Conservation (phyloP, 2,113 vertebrate genomes). For the Oreamnos americanus region DNA sequence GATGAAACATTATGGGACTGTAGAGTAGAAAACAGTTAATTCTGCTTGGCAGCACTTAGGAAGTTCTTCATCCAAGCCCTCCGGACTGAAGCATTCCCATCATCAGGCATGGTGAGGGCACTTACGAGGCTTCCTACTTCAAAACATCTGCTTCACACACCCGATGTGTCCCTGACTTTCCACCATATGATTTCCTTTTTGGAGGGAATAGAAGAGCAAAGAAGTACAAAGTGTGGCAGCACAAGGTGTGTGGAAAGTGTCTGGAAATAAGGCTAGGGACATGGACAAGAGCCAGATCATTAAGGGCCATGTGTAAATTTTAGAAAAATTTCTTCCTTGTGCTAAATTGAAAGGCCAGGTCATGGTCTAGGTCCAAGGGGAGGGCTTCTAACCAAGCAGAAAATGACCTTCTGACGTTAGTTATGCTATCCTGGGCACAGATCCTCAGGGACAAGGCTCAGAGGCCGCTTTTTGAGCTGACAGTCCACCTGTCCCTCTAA, state of each 20-base stretch:
- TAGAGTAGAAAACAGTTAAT: neutral
- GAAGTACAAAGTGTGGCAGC: neutral
- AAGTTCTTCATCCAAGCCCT: neutral
- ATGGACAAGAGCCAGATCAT: neutral
- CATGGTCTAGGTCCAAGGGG: neutral
- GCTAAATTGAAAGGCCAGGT: slow-evolving; percentile 1
- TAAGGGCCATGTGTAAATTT: neutral
- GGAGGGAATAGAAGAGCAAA: neutral
- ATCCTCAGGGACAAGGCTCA: slow-evolving; percentile 34
- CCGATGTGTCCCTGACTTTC: neutral
- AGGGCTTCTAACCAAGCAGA: slow-evolving; percentile 25
- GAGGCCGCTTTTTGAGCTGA: slow-evolving; percentile 42
- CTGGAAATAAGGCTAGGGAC: neutral
- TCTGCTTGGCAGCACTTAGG: neutral
- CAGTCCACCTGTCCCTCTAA: slow-evolving; percentile 50
- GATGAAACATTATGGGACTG: neutral
- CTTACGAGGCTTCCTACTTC: neutral
- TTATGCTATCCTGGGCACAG: slow-evolving; percentile 40
- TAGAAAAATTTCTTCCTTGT: slow-evolving; percentile 29
- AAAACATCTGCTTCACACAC: neutral
- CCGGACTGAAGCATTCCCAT: neutral
- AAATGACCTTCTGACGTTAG: slow-evolving; percentile 9
- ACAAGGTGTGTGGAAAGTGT: neutral
- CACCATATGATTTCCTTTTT: neutral
- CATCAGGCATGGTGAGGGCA: neutral